Base-by-base conservation (phyloP, 2,797 vertebrate genomes). In the Etheostoma nigrum region DNA sequence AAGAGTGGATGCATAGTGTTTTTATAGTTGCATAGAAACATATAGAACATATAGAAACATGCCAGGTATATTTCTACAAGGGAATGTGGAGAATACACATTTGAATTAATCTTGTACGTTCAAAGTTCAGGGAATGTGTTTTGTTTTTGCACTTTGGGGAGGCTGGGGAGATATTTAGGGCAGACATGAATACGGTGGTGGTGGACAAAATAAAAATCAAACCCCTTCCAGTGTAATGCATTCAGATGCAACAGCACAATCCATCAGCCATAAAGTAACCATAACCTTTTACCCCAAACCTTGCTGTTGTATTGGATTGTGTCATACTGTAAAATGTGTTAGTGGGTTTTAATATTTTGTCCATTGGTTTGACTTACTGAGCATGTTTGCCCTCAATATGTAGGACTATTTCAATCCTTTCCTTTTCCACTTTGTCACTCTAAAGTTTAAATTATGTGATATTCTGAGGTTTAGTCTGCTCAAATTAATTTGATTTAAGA, bases 111-210 rank as follows among this genome's bases (percentile, higher is more conserved):
- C 68, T 58, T 67, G 49, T 68, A 18, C 18, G 16, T 68, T 40
- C 48, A 59, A 49, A 62, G 64, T 84, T 89, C 89, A 89, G 87
- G 90, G 86, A 88, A 67, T 65, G 67, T 73, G n/a, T 71, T 86
- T 77, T 58, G 6, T 48, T 60, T 83, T 84, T 84, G 83, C 81
- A 79, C 78, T 88, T 78, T 65, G 67, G n/a, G 25, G 25, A 40
- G 30, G 30, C 27, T 18, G 27, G 15, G 15, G 49, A 30, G 36
- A 57, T 25, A 0, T 72, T 52, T 6, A 66, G 30, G 65, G 71
- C 69, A 5, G 45, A 62, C 11, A 21, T 58, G 23, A 58, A 58
- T 19, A 36, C 40, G 68, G 21, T 1, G 36, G 9, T 6, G 15
- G 47, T 48, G 69, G 53, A 65, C 72, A 63, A 47, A 59, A 79